Percentiles rank a stretch among this genome's conserved stretches.
Evolutionary conservation across 2,888 invertebrate species (phyloP).

Genomic region (Pocota personata): DNA sequence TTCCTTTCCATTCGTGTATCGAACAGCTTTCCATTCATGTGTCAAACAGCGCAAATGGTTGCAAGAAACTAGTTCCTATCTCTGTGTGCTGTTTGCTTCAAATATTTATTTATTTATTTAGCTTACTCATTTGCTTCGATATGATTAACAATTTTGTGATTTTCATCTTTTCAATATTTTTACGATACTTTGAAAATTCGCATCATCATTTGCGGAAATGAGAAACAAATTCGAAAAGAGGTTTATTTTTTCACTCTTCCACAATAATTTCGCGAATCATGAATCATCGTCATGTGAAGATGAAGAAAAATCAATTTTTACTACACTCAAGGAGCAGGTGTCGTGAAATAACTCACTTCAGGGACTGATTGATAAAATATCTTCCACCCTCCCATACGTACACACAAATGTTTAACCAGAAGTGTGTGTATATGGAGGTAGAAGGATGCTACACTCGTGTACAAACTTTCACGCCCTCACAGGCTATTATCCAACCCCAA

Average conservation of each 20-base stretch:
- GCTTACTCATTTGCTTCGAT: too few relatives aligned
- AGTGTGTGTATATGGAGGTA: not conserved
- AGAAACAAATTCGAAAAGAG: not conserved
- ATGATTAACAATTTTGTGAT: too few relatives aligned
- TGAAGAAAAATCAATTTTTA: slow-evolving; percentile 1
- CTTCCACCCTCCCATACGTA: not conserved
- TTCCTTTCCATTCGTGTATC: too few relatives aligned
- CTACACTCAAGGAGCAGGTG: not conserved
- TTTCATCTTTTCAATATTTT: too few relatives aligned
- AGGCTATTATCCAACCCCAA: slow-evolving; percentile 19
- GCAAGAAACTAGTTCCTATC: too few relatives aligned
- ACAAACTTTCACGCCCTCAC: not conserved
- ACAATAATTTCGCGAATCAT: not conserved
- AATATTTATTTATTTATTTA: too few relatives aligned
- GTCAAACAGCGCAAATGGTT: too few relatives aligned
- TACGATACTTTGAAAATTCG: too few relatives aligned
- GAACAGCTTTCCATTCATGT: too few relatives aligned
- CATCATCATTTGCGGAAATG: not conserved
- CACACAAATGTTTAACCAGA: not conserved
- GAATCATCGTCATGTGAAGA: not conserved
- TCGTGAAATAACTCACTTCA: not conserved
- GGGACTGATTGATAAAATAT: slow-evolving; percentile 20
- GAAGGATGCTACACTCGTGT: not conserved
- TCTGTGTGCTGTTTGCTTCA: too few relatives aligned
- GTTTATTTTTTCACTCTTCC: not conserved